These are phyloP conservation scores for Mantis religiosa DNA, from an alignment of 2,888 invertebrate genomes.

Conservation along the genomic window DNA sequence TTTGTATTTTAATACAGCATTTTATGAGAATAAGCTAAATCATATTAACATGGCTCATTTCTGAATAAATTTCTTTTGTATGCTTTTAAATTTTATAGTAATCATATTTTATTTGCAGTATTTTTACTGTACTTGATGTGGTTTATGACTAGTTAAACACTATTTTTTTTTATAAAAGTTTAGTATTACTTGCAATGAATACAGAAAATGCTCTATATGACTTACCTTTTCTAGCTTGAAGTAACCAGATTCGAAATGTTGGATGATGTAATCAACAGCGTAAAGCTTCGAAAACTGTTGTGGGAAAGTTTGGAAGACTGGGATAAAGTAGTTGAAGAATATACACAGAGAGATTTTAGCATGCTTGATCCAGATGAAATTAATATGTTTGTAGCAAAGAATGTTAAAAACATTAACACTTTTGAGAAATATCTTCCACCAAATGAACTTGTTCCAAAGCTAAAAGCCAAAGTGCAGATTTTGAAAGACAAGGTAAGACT, in stretches of 20 bases:
- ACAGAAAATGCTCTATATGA: background rate
- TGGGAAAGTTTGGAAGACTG: conserved; percentile 77
- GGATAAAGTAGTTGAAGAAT: conserved; percentile 61
- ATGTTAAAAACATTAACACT: conserved; percentile 67
- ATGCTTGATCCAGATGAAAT: conserved; percentile 71
- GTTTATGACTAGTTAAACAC: background rate
- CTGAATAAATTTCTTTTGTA: too few relatives aligned
- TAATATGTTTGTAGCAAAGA: conserved; percentile 59
- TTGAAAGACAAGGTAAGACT: conserved; percentile 68
- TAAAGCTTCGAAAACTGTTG: conserved; percentile 72
- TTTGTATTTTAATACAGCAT: too few relatives aligned
- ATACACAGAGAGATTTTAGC: conserved; percentile 61
- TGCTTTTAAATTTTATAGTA: background rate
- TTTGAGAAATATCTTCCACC: conserved; percentile 79
- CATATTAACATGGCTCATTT: too few relatives aligned
- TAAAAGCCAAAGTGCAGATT: conserved; percentile 72
- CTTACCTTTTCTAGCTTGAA: conserved; percentile 58
- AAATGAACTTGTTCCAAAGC: conserved; percentile 72
- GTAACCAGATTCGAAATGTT: conserved; percentile 76
- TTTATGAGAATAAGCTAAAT: too few relatives aligned
- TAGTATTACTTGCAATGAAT: background rate
- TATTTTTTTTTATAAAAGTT: background rate
- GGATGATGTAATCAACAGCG: conserved; percentile 73
- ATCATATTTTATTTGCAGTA: too few relatives aligned
- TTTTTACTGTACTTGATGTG: background rate